Evolutionary conservation across 2,797 vertebrate species (phyloP).

Genomic region (Poeciliopsis infans): DNA sequence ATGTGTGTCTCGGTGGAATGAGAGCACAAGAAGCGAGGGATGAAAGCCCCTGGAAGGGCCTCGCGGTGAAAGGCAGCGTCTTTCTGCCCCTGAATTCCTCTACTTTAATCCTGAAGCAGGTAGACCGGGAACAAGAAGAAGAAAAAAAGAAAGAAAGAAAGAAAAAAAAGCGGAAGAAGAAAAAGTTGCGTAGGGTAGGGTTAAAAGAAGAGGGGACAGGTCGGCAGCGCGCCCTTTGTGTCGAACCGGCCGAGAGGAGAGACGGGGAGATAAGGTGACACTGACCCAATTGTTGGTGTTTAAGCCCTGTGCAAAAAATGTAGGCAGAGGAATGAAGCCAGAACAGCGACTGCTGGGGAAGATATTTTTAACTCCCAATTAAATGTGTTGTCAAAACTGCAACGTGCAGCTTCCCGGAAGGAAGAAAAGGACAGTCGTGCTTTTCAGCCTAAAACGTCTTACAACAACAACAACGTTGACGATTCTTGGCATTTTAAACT

Average conservation of each 20-base stretch:
- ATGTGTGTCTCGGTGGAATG: constrained; percentile 44
- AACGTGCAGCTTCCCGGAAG: not conserved
- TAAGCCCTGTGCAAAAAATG: constrained; percentile 8
- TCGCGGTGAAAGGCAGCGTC: constrained; percentile 44
- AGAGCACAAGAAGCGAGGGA: constrained; percentile 41
- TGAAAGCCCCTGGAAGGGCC: constrained; percentile 31
- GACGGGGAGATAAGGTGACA: constrained; percentile 6
- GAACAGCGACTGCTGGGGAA: not conserved
- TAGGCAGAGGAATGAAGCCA: not conserved
- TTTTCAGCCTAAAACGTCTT: too few species aligned
- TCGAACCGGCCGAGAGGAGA: not conserved
- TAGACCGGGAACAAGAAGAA: constrained; percentile 8
- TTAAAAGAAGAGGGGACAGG: not conserved
- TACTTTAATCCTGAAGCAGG: constrained; percentile 52
- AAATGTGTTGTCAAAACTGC: not conserved
- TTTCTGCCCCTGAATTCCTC: constrained; percentile 49
- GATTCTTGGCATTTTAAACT: not conserved
- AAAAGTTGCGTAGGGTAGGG: not conserved
- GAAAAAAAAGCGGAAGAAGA: not conserved
- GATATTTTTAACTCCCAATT: not conserved
- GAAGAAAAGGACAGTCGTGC: not conserved
- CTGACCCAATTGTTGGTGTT: not conserved
- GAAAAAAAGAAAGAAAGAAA: not conserved
- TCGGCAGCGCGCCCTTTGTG: constrained; percentile 12
- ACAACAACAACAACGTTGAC: not conserved